Evolutionary conservation across 2,797 vertebrate species (phyloP), one percentile per base, ranked within the genome.

Genomic region (Gallirallus australis): DNA sequence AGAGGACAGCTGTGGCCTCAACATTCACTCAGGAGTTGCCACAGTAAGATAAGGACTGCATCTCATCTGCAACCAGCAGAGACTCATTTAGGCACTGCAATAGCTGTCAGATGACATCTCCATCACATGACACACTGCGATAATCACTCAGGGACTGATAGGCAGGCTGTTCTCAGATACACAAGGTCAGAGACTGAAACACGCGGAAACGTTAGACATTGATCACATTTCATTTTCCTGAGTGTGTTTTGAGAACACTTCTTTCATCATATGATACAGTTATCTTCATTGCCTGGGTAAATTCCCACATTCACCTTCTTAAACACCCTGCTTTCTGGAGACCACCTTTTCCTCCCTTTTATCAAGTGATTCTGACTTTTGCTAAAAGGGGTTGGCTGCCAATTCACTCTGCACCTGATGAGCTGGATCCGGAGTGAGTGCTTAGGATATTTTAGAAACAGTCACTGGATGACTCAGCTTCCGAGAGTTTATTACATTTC

Each of bases 381-480:
- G 54, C 57, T 54, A 88, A 91, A 90, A 84, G 64, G 77, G 70
- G 59, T 79, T 84, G 90, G 54, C 80, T 95, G 95, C 80, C 93
- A 90, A 33, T 73, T 93, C 94, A 92, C 82, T 52, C 94, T 90
- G 70, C 90, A 90, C 90, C 88, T 92, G 83, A 94, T 0, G 6
- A 96, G 80, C 77, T 90, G 88, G 88, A 95, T 94, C 92, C 7
- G 20, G 94, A 93, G 54, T 82, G 83, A 93, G 52, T 90, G 92
- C 66, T 68, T 53, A 59, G 63, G 91, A 79, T 89, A 81, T 94
- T 96, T 94, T 95, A 91, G 94, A 83, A 88, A 72, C 83, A 69
- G 89, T 82, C 52, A 0, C 42, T 69, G 73, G 35, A 93, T 96
- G 95, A 96, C 86, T 96, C 95, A 96, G 94, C 94, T 96, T 96